A percentile compares a stretch with the other conserved stretches of the same genome.
phyloP scores from a whole-genome alignment of 2,888 invertebrate species.

The Neria commutata region DNA sequence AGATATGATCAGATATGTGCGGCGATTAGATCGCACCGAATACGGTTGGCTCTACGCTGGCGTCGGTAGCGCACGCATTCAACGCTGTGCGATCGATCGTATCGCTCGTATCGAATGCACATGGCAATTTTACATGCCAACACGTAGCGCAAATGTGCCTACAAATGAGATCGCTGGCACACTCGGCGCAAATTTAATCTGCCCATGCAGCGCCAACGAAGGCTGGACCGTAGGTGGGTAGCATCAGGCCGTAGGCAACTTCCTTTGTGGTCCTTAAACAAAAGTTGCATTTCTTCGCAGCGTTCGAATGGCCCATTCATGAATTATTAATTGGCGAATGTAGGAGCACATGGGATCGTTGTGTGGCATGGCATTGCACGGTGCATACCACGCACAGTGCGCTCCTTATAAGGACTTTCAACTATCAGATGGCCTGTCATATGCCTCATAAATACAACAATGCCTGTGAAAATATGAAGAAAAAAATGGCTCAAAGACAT shows the following conservation, averaged over 20 bases:
- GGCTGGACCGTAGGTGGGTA: not conserved
- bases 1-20: constrained; percentile 41
- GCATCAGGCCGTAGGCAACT: constrained; percentile 31
- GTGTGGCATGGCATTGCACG: too few species aligned
- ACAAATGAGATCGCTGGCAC: constrained; percentile 11
- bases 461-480: not conserved
- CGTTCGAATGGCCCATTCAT: constrained; percentile 32
- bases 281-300: constrained; percentile 2
- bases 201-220: not conserved
- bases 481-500: not conserved
- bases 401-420: constrained; percentile 48
- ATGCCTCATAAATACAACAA: constrained; percentile 47
- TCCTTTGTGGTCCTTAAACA: constrained; percentile 24
- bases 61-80: constrained; percentile 6
- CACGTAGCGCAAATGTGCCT: not conserved
- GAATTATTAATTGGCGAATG: constrained; percentile 45
- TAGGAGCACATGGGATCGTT: constrained; percentile 39
- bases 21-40: constrained; percentile 43
- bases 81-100: constrained; percentile 16
- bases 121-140: constrained; percentile 37
- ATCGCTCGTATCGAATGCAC: too few species aligned
- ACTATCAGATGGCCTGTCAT: constrained; percentile 53
- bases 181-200: constrained; percentile 10
- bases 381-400: too few species aligned
- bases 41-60: constrained; percentile 9